Evolutionary conservation across 2,888 invertebrate genomes (phyloP).

Genomic region (Drosophila paramelanica): DNA sequence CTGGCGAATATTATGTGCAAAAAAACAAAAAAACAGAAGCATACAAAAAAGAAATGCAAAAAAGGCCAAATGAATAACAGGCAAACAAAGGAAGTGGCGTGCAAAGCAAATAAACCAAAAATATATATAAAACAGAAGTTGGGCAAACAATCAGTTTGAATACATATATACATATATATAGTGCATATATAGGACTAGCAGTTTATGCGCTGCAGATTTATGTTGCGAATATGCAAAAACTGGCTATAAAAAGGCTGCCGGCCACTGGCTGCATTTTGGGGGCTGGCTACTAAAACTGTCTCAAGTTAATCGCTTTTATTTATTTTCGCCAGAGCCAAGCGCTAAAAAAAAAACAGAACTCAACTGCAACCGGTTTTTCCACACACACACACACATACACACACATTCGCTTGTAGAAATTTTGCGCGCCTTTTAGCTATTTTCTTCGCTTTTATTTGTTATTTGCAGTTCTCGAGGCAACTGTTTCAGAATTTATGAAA

Average conservation of each 20-base stretch:
- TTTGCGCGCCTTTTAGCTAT: constrained; percentile 79
- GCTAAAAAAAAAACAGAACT: constrained; percentile 40
- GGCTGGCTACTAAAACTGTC: constrained; percentile 73
- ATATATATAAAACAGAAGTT: constrained; percentile 8
- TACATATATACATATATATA: constrained; percentile 5
- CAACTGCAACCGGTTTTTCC: constrained; percentile 77
- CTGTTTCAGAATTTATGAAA: constrained; percentile 53
- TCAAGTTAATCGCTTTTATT: constrained; percentile 81
- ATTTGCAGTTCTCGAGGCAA: constrained; percentile 38
- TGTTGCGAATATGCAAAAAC: constrained; percentile 52
- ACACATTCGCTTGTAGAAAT: constrained; percentile 42
- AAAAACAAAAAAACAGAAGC: constrained; percentile 24
- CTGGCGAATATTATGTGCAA: constrained; percentile 36
- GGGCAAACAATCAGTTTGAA: constrained; percentile 30
- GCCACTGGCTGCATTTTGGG: constrained; percentile 29
- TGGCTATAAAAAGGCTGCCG: constrained; percentile 19
- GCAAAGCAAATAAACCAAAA: no score
- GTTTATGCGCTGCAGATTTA: constrained; percentile 60
- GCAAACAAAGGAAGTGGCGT: constrained; percentile 8
- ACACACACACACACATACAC: not conserved
- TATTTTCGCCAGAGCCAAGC: constrained; percentile 74
- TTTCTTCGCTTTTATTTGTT: constrained; percentile 65
- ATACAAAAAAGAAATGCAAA: constrained; percentile 13
- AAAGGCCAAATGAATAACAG: constrained; percentile 17
- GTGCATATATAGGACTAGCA: constrained; percentile 4